Base-by-base conservation (phyloP, 1,140 invertebrate genomes). In the Nomia melanderi region DNA sequence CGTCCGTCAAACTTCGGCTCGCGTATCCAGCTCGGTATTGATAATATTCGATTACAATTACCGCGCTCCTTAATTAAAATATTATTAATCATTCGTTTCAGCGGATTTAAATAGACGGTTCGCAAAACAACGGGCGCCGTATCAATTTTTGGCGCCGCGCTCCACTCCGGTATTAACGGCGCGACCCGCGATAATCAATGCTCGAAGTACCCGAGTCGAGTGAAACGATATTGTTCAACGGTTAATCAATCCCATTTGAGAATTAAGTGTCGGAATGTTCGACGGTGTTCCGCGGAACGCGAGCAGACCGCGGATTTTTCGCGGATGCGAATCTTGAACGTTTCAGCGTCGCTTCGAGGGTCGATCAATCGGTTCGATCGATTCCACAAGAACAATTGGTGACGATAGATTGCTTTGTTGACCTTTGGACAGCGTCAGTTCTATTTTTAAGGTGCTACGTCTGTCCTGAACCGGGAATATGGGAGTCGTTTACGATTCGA, bases 391-490 rank as follows among this genome's bases (percentile, higher is more conserved):
- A 41, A 27, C 72, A 75, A 75, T 75, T 75, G 72, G 23, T 1
- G 9, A 57, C 11, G 33, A 67, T 8, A 67, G 72, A 75, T 75
- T 27, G 64, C 53, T 67, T 64, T 67, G 56, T 75, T 75, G 63
- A 75, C 72, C 53, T 39, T n/a, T 5, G 53, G 20, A 33, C 17
- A 27, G 50, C 72, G 72, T 75, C 72, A 67, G 72, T 20, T 67
- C 72, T 75, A 75, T 75, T 75, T 67, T 75, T 67, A 57, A 64
- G 71, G 33, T 31, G 31, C 33, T 39, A 31, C 25, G 14, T n/a
- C 25, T 36, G 7, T 3, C 11, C 9, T n/a, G 31, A 17, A 25
- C 23, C 2, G 33, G 20, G 23, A 36, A 60, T 62, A 25, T 3
- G 11, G 31, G 25, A 33, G 23, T 11, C 39, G 9, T 23, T 39